A percentile compares a stretch with the other conserved stretches of the same genome.
phyloP scores from a whole-genome alignment of 2,113 vertebrate species.

The Nanorana parkeri region DNA sequence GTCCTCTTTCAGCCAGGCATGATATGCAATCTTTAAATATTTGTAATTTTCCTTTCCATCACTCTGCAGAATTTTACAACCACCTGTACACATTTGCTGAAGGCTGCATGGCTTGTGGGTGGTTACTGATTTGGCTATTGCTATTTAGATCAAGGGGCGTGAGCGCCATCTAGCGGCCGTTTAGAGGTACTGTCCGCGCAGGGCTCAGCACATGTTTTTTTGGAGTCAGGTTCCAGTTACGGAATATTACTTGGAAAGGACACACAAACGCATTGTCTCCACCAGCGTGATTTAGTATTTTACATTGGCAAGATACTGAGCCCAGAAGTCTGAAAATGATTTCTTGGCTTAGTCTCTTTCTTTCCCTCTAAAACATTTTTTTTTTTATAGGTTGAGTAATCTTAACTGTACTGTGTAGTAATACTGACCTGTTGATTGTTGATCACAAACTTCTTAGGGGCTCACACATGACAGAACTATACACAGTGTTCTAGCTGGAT shows the following conservation, averaged over 20 bases:
- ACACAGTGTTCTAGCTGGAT: not conserved
- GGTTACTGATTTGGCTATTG: slow-evolving; percentile 26
- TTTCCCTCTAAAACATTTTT: slow-evolving; percentile 3
- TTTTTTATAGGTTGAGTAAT: slow-evolving; percentile 18
- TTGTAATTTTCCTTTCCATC: slow-evolving; percentile 15
- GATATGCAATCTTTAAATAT: slow-evolving; percentile 42
- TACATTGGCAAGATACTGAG: slow-evolving; percentile 33
- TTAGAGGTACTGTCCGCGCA: not conserved
- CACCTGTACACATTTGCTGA: slow-evolving; percentile 38
- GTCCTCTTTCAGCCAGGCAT: slow-evolving; percentile 10
- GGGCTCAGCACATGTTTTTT: not conserved
- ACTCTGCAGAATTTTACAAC: slow-evolving; percentile 41
- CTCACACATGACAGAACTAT: not conserved
- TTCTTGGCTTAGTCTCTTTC: slow-evolving; percentile 5
- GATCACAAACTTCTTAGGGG: not conserved
- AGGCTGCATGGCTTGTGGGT: slow-evolving; percentile 42
- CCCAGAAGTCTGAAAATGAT: slow-evolving; percentile 15
- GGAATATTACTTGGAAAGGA: slow-evolving; percentile 48
- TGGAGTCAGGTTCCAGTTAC: slow-evolving; percentile 11
- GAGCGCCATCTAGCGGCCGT: slow-evolving; percentile 42
- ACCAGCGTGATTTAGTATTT: slow-evolving; percentile 35
- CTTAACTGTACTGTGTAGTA: not conserved
- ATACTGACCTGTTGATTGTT: slow-evolving; percentile 4
- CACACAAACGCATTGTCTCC: slow-evolving; percentile 43
- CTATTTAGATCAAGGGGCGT: slow-evolving; percentile 38